These are phyloP conservation scores for Acomys russatus DNA, from an alignment of 2,797 vertebrate genomes.

Conservation along the genomic window DNA sequence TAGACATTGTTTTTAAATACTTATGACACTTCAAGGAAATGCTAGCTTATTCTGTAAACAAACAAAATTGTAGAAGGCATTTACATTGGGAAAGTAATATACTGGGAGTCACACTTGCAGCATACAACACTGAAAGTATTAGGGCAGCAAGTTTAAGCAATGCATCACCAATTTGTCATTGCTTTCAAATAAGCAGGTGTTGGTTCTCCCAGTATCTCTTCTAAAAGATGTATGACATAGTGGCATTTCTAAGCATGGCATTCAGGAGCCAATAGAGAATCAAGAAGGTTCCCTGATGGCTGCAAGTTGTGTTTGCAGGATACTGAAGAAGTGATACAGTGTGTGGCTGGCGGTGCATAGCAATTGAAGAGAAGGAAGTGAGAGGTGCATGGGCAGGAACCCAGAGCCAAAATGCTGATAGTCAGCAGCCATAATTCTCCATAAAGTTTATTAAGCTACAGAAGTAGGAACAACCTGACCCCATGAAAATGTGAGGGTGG, in stretches of 20 bases:
- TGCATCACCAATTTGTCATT: neutral
- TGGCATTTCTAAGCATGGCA: neutral
- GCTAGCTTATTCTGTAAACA: neutral
- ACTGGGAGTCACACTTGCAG: neutral
- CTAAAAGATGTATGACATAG: neutral
- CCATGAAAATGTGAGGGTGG: too few species aligned
- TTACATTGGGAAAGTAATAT: neutral
- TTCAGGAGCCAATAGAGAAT: neutral
- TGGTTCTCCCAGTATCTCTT: neutral
- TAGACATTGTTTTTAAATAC: neutral
- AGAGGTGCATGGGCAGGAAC: neutral
- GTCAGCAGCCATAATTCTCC: neutral
- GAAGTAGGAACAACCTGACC: neutral
- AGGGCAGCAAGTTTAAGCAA: neutral
- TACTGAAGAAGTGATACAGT: neutral
- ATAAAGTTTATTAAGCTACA: neutral
- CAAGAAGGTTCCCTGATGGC: neutral
- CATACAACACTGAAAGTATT: neutral
- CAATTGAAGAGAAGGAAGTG: neutral
- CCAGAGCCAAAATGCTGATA: neutral
- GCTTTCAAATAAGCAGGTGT: neutral
- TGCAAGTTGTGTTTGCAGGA: neutral
- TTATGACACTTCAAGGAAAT: neutral
- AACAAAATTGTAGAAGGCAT: neutral
- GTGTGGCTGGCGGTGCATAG: neutral